These are phyloP conservation scores for Hydractinia echinata DNA, from an alignment of 30 jellyfish, hydroid and myxozoan genomes.

Conservation along the genomic window DNA sequence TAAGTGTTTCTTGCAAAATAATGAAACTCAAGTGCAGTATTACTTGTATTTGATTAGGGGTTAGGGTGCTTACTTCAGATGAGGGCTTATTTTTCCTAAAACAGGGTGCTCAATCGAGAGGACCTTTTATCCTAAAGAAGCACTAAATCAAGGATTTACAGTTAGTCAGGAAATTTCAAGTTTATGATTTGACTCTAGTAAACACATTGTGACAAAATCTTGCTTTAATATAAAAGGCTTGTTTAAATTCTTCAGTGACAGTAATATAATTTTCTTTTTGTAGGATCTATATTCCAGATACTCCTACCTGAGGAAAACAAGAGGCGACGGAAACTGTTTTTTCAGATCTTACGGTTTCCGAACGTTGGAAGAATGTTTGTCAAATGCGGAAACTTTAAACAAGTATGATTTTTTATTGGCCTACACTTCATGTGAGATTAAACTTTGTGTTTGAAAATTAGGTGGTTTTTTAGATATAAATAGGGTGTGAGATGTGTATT, in stretches of 20 bases:
- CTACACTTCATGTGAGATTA: not conserved
- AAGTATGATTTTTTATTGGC: conserved; percentile 34
- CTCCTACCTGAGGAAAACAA: conserved; percentile 45
- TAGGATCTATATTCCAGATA: conserved; percentile 65
- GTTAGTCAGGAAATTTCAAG: no score
- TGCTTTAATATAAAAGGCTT: not conserved
- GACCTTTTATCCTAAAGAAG: no score
- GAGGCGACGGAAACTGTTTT: conserved; percentile 97
- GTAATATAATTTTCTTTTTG: not conserved
- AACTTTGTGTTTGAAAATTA: no score
- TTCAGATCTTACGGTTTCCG: conserved; percentile 77
- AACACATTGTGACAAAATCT: not conserved
- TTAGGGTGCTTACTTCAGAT: no score
- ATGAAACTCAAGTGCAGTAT: no score
- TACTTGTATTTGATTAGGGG: no score
- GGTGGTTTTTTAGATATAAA: no score
- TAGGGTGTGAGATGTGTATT: not conserved
- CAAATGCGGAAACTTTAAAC: conserved; percentile 42
- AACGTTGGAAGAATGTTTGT: conserved; percentile 52
- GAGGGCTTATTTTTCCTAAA: no score
- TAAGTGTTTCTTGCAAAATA: no score
- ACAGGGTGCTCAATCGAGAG: no score
- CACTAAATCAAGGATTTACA: no score
- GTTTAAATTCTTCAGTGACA: not conserved
- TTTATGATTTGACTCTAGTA: not conserved